phyloP scores from a whole-genome alignment of 2,113 vertebrate species.

The Ciconia boyciana region DNA sequence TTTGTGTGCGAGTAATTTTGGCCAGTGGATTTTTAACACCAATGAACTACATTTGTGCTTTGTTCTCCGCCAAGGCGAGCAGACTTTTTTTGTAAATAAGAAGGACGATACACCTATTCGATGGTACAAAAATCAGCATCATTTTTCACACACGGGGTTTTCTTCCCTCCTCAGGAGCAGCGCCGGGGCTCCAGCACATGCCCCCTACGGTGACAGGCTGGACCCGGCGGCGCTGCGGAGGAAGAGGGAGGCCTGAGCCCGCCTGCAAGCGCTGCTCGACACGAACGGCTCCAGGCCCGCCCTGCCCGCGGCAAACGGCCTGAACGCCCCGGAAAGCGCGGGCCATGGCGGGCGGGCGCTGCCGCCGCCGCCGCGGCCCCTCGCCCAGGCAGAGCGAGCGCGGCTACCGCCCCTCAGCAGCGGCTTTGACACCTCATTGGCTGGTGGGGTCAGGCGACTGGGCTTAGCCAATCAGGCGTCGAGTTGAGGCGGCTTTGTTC shows the following conservation, averaged over 20 bases:
- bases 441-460: background rate
- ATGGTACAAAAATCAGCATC: background rate
- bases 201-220: rapidly evolving
- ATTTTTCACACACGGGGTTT: background rate
- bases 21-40: rapidly evolving
- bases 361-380: rapidly evolving
- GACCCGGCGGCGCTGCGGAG: rapidly evolving
- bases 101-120: rapidly evolving
- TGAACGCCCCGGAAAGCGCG: background rate
- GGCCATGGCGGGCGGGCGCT: rapidly evolving
- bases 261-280: too few relatives aligned
- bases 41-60: rapidly evolving
- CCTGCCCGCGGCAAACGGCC: rapidly evolving
- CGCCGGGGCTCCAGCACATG: rapidly evolving
- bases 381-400: background rate
- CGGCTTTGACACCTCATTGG: background rate
- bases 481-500: background rate
- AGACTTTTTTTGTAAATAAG: background rate
- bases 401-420: background rate
- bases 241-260: background rate
- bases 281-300: rapidly evolving
- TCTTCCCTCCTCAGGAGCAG: background rate
- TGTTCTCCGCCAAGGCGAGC: background rate
- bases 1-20: background rate
- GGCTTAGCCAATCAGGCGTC: background rate